These are phyloP conservation scores for Phrynosoma blainvillii DNA, from an alignment of 2,113 vertebrate species.

Conservation along the genomic window DNA sequence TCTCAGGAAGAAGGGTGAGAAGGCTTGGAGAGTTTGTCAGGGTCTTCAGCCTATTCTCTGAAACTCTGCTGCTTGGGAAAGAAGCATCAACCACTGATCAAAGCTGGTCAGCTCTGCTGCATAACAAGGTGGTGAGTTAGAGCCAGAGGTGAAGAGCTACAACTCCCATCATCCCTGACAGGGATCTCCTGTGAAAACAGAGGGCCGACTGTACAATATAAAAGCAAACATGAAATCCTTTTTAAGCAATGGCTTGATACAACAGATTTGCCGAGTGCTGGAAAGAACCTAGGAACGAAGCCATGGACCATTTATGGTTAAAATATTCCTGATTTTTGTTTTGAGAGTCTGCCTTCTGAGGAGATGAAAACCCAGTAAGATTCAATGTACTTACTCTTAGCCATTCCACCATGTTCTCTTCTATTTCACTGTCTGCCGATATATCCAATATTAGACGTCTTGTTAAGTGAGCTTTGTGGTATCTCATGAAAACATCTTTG, in stretches of 20 bases:
- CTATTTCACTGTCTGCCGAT: slow-evolving; percentile 98
- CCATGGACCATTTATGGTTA: neutral
- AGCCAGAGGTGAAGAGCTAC: too few species aligned
- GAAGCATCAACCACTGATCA: too few species aligned
- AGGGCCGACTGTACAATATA: neutral
- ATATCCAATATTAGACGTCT: slow-evolving; percentile 97
- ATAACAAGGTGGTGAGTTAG: too few species aligned
- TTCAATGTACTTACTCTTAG: slow-evolving; percentile 86
- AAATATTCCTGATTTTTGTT: neutral
- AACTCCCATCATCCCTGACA: too few species aligned
- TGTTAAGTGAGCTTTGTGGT: slow-evolving; percentile 98
- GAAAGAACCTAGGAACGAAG: neutral
- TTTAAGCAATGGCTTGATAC: neutral
- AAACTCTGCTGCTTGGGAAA: too few species aligned
- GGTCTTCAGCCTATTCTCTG: too few species aligned
- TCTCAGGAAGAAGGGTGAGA: too few species aligned
- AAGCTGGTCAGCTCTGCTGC: too few species aligned
- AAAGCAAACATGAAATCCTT: neutral
- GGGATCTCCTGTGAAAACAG: too few species aligned
- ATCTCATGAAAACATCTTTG: slow-evolving; percentile 99
- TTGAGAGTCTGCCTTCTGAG: neutral
- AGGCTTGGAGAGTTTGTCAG: too few species aligned
- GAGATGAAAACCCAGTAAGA: neutral
- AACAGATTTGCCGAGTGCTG: neutral
- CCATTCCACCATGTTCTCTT: slow-evolving; percentile 99